Percentiles rank a stretch among this genome's conserved stretches.
phyloP scores from a whole-genome alignment of 2,113 vertebrate genomes.

The Taurulus bubalis region DNA sequence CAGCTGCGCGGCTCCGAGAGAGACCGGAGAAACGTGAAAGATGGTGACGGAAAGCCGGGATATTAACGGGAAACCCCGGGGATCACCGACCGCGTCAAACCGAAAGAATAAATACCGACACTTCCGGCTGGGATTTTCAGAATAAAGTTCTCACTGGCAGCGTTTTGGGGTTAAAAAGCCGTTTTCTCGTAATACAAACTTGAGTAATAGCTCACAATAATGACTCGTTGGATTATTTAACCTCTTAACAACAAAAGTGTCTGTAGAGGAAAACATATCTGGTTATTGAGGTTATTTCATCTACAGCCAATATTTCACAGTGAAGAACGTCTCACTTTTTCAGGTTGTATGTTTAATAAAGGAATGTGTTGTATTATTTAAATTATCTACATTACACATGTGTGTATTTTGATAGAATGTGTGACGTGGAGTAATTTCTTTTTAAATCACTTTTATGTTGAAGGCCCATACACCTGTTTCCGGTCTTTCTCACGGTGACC shows the following conservation, averaged over 20 bases:
- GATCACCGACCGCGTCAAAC: constrained; percentile 9
- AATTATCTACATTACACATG: neutral
- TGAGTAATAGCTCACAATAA: too few species aligned
- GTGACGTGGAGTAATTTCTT: neutral
- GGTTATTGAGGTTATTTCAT: too few species aligned
- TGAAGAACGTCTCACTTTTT: neutral
- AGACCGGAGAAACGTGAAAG: neutral
- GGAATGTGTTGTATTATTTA: neutral
- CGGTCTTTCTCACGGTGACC: neutral
- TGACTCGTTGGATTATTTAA: too few species aligned
- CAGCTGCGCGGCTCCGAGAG: neutral
- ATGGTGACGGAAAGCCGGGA: neutral
- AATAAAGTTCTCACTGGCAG: constrained; percentile 32
- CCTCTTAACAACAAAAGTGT: too few species aligned
- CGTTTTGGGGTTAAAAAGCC: neutral
- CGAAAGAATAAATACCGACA: neutral
- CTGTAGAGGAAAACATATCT: too few species aligned
- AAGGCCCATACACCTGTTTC: neutral
- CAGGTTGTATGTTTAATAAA: neutral
- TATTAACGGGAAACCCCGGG: constrained; percentile 37
- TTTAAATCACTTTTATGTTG: constrained; percentile 19
- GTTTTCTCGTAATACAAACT: neutral
- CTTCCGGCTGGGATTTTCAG: constrained; percentile 30
- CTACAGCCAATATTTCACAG: too few species aligned
- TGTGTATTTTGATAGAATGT: neutral